Conservation (phyloP, 2,888 invertebrate genomes). For the Agrochola lota region DNA sequence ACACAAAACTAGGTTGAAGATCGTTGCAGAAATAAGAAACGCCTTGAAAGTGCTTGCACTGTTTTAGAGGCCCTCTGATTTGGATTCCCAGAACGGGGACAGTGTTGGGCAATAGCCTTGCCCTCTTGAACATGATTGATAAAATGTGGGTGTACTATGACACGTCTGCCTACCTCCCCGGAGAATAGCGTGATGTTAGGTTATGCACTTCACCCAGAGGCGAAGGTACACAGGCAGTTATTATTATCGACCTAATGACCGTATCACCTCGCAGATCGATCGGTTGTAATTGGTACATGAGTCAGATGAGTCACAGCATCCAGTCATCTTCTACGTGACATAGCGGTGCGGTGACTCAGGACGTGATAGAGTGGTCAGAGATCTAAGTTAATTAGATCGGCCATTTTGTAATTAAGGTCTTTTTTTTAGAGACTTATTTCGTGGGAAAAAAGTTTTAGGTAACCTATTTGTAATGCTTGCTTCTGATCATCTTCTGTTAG, state of each 20-base stretch:
- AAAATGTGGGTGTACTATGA: too few species aligned
- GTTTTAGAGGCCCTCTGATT: too few species aligned
- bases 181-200: too few species aligned
- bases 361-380: constrained; percentile 6
- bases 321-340: constrained; percentile 31
- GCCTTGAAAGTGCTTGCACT: too few species aligned
- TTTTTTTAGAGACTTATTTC: constrained; percentile 8
- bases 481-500: background rate
- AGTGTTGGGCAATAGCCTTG: too few species aligned
- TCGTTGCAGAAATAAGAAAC: too few species aligned
- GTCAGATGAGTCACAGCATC: constrained; percentile 6
- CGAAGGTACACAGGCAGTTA: constrained; percentile 1
- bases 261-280: constrained; percentile 19
- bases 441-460: background rate
- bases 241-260: background rate
- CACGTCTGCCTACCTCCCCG: background rate
- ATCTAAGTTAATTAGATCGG: constrained; percentile 15
- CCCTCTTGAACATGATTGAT: too few species aligned
- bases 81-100: too few species aligned
- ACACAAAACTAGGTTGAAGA: too few species aligned
- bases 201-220: background rate
- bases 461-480: background rate
- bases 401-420: constrained; percentile 8
- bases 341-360: constrained; percentile 22
- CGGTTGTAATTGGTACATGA: constrained; percentile 17